Base-by-base conservation (phyloP, 2,113 vertebrate genomes). In the Tragelaphus strepsiceros region DNA sequence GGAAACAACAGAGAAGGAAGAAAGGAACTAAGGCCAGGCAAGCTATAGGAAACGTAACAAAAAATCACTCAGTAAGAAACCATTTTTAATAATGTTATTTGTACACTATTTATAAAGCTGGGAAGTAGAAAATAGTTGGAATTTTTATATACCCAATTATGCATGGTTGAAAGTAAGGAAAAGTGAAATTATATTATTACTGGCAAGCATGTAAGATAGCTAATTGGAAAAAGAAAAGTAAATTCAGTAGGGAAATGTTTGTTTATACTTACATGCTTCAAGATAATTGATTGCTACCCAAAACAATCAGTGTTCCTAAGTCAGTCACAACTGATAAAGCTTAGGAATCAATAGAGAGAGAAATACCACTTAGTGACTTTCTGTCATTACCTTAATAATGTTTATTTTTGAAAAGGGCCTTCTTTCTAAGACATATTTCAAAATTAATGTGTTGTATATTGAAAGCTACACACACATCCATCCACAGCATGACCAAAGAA, bases 181-280 rank as follows among this genome's bases (percentile, higher is more conserved):
- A 4, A 17, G 12, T 56, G 5, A 26, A 58, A 54, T 91, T 13
- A 3, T 59, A 59, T 85, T 43, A 56, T 58, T 89, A 2, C 14
- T 11, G 82, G 54, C 9, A 95, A 64, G 8, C 6, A 46, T 19
- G 21, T 61, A 80, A 77, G 1, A 59, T 51, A 95, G 35, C 22
- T 80, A 51, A 74, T 35, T 78, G 54, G 7, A 51, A 15, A 92
- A 67, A 96, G 30, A 90, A 94, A 89, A 81, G 53, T 84, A 89
- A 87, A 74, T 91, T 84, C 74, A 81, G 2, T 16, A 21, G 46
- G 46, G 43, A 96, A 86, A 86, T 74, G 28, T 88, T 94, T 87
- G 30, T 82, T 96, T 94, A 88, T 88, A 15, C 8, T 86, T 62
- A 62, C 30, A 15, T 67, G 13, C 46, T 82, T 80, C 59, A 39